Percentiles rank a stretch among this genome's conserved stretches.
These are phyloP conservation scores for Pseudachorutes palmiensis DNA, from an alignment of 1,140 invertebrate genomes.

Conservation along the genomic window DNA sequence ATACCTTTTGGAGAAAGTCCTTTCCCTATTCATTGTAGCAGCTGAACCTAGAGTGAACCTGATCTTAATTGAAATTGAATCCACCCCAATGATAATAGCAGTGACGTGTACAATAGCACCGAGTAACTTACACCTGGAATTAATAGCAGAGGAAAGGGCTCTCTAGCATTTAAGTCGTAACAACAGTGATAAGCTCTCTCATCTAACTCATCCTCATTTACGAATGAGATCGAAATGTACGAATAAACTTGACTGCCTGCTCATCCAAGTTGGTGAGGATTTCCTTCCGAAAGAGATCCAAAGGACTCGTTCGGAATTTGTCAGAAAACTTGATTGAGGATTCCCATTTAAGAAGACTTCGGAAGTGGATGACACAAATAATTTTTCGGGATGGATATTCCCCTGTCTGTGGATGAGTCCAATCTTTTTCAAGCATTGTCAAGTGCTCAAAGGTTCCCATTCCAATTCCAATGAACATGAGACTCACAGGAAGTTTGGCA, in stretches of 20 bases:
- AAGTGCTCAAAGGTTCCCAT: conserved; percentile 10
- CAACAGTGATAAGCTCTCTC: too few relatives aligned
- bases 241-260: conserved; percentile 14
- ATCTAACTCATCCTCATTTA: not conserved
- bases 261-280: conserved; percentile 17
- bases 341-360: conserved; percentile 21
- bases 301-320: conserved; percentile 8
- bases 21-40: too few relatives aligned
- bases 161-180: too few relatives aligned
- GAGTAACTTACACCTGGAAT: too few relatives aligned
- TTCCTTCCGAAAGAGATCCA: conserved; percentile 22
- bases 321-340: conserved; percentile 17
- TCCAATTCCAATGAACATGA: conserved; percentile 24
- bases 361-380: conserved; percentile 18
- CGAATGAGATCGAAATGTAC: conserved; percentile 4
- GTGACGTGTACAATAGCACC: too few relatives aligned
- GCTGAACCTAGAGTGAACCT: too few relatives aligned
- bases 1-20: too few relatives aligned
- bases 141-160: too few relatives aligned
- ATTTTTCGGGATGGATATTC: conserved; percentile 20
- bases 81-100: too few relatives aligned
- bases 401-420: conserved; percentile 18
- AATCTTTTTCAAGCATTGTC: conserved; percentile 11
- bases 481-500: conserved; percentile 14
- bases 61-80: too few relatives aligned